Evolutionary conservation across 2,888 invertebrate genomes (phyloP), one percentile per base, ranked within the genome.

Genomic region (Heliconius charithonia): DNA sequence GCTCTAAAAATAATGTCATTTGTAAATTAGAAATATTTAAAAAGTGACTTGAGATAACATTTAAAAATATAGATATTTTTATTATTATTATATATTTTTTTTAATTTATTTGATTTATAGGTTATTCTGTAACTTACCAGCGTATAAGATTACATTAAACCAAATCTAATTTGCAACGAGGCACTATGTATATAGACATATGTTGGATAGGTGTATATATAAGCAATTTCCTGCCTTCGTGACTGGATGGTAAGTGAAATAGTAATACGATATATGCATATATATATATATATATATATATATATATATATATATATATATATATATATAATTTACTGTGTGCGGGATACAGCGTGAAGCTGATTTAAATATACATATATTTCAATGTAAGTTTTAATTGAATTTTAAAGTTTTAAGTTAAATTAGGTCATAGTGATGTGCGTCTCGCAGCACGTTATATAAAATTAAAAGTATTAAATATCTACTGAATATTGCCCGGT

Each of bases 221-320:
- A 32, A 78, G 67, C 75, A 75, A 80, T 80, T 76, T 78, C 79
- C 75, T 78, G 80, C 41, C 72, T 37, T 72, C 66, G 56, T 51
- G 56, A 32, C 41, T 56, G 76, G 59, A 76, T 70, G 37, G 13
- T 13, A 41, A 29, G 29, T 45, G 10, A 10, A 62, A 22, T 22
- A 62, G 70, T 41, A 45, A 51, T 51, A 45, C 25, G 45, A 29
- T 67, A 16, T 37, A n/a, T 25, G 37, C 10, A 10, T 37, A 37
- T n/a, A 59, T 62, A 25, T 25, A 62, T n/a, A n/a, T n/a, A n/a
- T n/a, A n/a, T n/a, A n/a, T n/a, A n/a, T n/a, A n/a, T n/a, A n/a
- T n/a, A n/a, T n/a, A n/a, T n/a, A n/a, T n/a, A n/a, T n/a, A n/a
- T n/a, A n/a, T n/a, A n/a, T n/a, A n/a, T n/a, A n/a, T n/a, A n/a